phyloP scores from a whole-genome alignment of 2,797 vertebrate genomes.

The Chiroxiphia lanceolata region DNA sequence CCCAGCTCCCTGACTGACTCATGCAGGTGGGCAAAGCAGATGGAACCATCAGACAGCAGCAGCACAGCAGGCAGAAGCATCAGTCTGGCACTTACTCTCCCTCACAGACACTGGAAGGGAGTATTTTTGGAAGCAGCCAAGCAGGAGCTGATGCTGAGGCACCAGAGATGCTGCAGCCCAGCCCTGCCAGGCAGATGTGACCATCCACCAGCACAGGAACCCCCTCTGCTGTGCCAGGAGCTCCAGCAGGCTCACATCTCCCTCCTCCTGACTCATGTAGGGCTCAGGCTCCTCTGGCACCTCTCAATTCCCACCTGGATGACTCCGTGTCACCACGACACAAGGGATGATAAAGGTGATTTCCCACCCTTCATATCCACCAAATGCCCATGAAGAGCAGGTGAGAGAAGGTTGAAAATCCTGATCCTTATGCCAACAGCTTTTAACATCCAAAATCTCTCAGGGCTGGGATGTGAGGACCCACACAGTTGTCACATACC shows the following conservation, averaged over 20 bases:
- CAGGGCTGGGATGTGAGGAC: not conserved
- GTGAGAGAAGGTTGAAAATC: not conserved
- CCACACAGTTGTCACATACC: not conserved
- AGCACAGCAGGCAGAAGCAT: not conserved
- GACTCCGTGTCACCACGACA: not conserved
- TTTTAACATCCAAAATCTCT: not conserved
- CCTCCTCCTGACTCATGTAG: not conserved
- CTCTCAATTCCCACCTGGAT: not conserved
- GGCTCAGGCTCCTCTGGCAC: not conserved
- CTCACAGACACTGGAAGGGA: not conserved
- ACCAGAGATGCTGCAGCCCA: not conserved
- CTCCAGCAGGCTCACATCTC: fast-evolving
- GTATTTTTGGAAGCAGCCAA: constrained; percentile 25
- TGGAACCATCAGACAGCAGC: not conserved
- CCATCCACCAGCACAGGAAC: not conserved
- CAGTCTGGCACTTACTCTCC: not conserved
- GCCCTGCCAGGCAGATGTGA: not conserved
- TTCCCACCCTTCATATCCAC: not conserved
- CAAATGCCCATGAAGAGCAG: not conserved
- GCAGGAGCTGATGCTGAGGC: not conserved
- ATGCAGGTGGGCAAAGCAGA: not conserved
- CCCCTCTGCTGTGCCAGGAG: not conserved
- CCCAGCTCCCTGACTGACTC: not conserved
- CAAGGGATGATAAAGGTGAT: not conserved
- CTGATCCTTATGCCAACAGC: not conserved